Base-by-base conservation (phyloP, 2,888 invertebrate genomes). In the Pachydiplax longipennis region DNA sequence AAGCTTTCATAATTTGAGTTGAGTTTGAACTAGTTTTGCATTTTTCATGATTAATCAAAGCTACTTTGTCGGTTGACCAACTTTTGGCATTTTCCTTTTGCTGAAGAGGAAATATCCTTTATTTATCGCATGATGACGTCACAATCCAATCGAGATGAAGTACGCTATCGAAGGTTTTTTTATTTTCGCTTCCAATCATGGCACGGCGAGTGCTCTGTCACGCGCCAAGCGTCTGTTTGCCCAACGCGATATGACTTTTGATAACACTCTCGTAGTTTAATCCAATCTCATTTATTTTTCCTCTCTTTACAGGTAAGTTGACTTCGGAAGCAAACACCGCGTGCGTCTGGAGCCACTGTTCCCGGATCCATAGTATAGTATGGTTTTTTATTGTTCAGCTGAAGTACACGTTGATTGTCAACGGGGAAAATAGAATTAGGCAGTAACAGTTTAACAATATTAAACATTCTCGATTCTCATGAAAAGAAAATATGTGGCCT, bases 241-340 rank as follows among this genome's bases (percentile, higher is more conserved):
- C 0, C 5, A 73, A 25, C 73, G 73, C 25, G 31, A 73, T 73
- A 73, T 73, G 73, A 73, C 73, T 25, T 73, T 73, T 73, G 25
- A 73, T 73, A 73, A 73, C 25, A 35, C 53, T 37, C 81, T 37
- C 53, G 10, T 8, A 0, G 22, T 8, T 58, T 22, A 58, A 83
- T 53, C 35, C 35, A 31, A 58, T 1, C 12, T 37, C 10, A 61
- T 37, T 12, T 37, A 22, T 61, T 37, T 81, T 87, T 87, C 58
- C 58, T 25, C 40, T 87, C 35, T 61, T 87, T 87, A 22, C 87
- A 87, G 87, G 87, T 87, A 65, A 87, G 87, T 87, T 61, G 12
- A 31, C 18, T 22, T 22, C 35, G 58, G 22, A 81, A 22, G 3
- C 80, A 35, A 80, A 37, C 37, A 18, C 40, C 18, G 18, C 81